A percentile compares a stretch with the other conserved stretches of the same genome.
Conservation (phyloP, 2,113 vertebrate genomes). For the Petrocephalus zakoni region DNA sequence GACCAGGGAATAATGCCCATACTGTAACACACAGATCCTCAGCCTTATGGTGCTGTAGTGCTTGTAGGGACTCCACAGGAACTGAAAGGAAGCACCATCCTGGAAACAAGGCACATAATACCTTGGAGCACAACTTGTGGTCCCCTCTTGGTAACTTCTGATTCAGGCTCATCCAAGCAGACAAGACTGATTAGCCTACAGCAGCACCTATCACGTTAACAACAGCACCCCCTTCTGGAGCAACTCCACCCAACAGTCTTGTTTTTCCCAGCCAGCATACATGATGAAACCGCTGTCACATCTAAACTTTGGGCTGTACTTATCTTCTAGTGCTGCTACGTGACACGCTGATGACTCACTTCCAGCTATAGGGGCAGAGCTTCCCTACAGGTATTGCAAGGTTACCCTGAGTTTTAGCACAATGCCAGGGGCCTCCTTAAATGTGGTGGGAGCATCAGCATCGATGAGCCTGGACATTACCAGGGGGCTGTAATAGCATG, state of each 20-base stretch:
- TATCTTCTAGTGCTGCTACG: not conserved
- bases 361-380: not conserved
- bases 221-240: not conserved
- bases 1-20: not conserved
- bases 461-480: not conserved
- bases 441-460: not conserved
- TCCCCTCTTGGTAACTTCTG: not conserved
- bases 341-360: not conserved
- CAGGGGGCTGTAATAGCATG: not conserved
- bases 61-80: not conserved
- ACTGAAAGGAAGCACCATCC: not conserved
- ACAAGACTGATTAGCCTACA: not conserved
- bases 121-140: not conserved
- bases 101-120: not conserved
- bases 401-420: constrained; percentile 4
- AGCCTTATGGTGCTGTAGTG: not conserved
- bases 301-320: not conserved
- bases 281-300: not conserved
- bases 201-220: not conserved
- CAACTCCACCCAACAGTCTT: not conserved
- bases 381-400: not conserved
- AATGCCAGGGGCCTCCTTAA: not conserved
- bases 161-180: not conserved
- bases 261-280: not conserved
- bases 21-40: not conserved